Evolutionary conservation across 2,888 invertebrate species (phyloP).

Genomic region (Coelopa pilipes): DNA sequence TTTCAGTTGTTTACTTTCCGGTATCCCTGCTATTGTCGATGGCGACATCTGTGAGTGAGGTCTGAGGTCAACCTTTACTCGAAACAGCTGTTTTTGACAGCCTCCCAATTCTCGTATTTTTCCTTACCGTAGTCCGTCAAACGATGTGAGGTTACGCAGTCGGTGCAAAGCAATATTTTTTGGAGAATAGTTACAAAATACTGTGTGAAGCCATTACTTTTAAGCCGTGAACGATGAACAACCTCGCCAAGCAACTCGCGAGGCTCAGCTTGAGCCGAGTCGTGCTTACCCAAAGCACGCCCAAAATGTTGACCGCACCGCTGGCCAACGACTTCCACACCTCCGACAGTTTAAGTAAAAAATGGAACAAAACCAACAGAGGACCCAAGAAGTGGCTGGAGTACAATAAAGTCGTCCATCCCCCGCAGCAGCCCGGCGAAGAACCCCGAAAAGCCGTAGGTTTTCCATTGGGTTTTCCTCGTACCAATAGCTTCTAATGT

Average conservation of each 20-base stretch:
- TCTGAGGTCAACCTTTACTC: not conserved
- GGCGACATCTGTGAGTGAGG: slow-evolving; percentile 23
- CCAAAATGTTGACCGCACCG: not conserved
- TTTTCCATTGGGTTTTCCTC: not conserved
- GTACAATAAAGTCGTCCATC: slow-evolving; percentile 81
- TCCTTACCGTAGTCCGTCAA: not conserved
- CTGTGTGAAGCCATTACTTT: not conserved
- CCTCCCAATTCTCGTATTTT: not conserved
- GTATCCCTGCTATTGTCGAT: not conserved
- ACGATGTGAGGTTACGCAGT: slow-evolving; percentile 14
- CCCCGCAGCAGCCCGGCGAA: slow-evolving; percentile 82
- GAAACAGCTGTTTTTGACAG: slow-evolving; percentile 26
- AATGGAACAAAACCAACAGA: slow-evolving; percentile 59
- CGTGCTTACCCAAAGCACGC: not conserved
- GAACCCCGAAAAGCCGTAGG: slow-evolving; percentile 86
- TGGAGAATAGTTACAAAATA: not conserved
- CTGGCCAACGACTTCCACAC: slow-evolving; percentile 54
- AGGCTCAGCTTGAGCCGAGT: slow-evolving; percentile 34
- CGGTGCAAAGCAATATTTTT: not conserved
- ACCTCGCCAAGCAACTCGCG: slow-evolving; percentile 38
- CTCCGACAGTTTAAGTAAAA: slow-evolving; percentile 46
- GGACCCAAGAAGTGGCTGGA: slow-evolving; percentile 72
- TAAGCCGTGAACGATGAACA: slow-evolving; percentile 41
- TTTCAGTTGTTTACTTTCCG: not conserved
- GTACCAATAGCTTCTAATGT: not conserved